Conservation (phyloP, 2,113 vertebrate genomes). For the Pedetes capensis region DNA sequence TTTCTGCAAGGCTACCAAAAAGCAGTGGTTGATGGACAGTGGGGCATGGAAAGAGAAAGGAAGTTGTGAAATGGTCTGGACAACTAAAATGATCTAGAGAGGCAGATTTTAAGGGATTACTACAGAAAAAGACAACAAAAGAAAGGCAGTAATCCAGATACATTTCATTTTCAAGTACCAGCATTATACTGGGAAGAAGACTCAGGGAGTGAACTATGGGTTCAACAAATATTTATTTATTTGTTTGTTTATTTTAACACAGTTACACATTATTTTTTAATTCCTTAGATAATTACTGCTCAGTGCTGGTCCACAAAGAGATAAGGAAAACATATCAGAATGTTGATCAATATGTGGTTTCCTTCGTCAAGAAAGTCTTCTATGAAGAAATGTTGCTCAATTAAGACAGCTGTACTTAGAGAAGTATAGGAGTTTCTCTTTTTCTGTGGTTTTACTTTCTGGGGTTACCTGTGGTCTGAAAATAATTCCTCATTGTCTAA, state of each 20-base stretch:
- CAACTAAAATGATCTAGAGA: not conserved
- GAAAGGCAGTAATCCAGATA: not conserved
- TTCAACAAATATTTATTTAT: not conserved
- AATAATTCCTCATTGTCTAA: too few species aligned
- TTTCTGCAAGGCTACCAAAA: not conserved
- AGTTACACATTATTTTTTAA: too few species aligned
- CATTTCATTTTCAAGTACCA: not conserved
- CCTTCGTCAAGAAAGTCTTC: too few species aligned
- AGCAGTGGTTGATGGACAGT: not conserved
- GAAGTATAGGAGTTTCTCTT: too few species aligned
- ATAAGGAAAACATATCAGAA: too few species aligned
- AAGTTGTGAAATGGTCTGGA: not conserved
- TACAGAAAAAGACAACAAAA: not conserved
- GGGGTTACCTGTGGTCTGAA: too few species aligned
- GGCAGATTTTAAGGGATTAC: not conserved
- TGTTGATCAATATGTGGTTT: too few species aligned
- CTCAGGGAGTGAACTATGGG: not conserved
- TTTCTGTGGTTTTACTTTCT: too few species aligned
- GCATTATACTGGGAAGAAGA: not conserved
- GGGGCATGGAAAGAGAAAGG: not conserved
- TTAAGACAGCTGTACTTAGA: too few species aligned
- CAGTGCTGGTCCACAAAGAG: fast-evolving
- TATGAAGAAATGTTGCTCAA: too few species aligned
- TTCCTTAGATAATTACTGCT: too few species aligned
- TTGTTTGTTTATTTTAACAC: too few species aligned